Base-by-base conservation (phyloP, 2,797 vertebrate genomes). In the Pseudochromis fuscus region DNA sequence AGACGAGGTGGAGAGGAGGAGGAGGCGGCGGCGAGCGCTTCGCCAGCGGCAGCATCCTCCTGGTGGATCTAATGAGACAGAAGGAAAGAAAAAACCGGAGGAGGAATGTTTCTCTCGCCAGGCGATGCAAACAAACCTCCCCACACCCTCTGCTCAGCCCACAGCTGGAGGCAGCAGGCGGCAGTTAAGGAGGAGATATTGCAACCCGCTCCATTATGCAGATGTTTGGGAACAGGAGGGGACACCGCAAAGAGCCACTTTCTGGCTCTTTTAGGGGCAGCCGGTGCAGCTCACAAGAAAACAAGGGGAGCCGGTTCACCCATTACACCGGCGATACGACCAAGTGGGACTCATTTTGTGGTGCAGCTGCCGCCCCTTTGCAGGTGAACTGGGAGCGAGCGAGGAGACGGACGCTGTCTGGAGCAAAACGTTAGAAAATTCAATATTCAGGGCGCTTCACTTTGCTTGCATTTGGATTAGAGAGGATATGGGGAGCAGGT, bases 31-130 rank as follows among this genome's bases (percentile, higher is more conserved):
- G 53, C 11, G 15, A 58, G 75, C 0, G 45, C 60, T 71, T 61
- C 42, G 44, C 68, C 60, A 71, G 60, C 13, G 0, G 68, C 69
- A 77, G 55, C 59, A 60, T 68, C 61, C 64, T 88, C 75, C 70
- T 72, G 61, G 60, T 83, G 18, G 73, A 68, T 80, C 77, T 86
- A 87, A 87, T 85, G 75, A 87, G 77, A 86, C 61, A 56, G 67
- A 84, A 74, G 64, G 71, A 70, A 80, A 62, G 75, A 78, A 83
- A 67, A 76, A 75, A 81, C 35, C 6, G 56, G 70, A 86, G 82
- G 78, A 86, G 74, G 57, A 61, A 71, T 51, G 56, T 60, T 83
- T 77, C 63, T 77, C 61, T 74, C 60, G 35, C 69, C 6, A 5
- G 33, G 31, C 64, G 53, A 44, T 21, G 60, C 31, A 73, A 77